A percentile compares a stretch with the other conserved stretches of the same genome.
These are phyloP conservation scores for Nymphalis c-album DNA, from an alignment of 2,888 invertebrate genomes.

Conservation along the genomic window DNA sequence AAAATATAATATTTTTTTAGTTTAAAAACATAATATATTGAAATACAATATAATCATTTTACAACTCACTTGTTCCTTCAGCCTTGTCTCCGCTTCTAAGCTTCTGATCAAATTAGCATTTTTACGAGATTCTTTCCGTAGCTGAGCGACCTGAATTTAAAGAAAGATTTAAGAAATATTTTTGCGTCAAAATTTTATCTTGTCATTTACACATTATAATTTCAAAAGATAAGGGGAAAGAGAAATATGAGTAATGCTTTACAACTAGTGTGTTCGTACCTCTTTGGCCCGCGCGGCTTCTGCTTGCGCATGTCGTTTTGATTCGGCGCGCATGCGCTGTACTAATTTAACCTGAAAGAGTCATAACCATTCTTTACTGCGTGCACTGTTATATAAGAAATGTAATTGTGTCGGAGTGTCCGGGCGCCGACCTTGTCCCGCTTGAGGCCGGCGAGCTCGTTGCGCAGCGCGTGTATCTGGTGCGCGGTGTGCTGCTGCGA, in stretches of 20 bases:
- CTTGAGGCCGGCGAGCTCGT: slow-evolving; percentile 92
- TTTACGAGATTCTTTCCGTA: slow-evolving; percentile 93
- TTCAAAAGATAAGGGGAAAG: too few species aligned
- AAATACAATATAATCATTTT: not conserved
- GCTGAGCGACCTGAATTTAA: slow-evolving; percentile 85
- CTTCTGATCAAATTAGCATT: slow-evolving; percentile 93
- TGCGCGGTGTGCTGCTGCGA: slow-evolving; percentile 94
- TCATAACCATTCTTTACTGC: not conserved
- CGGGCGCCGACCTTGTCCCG: slow-evolving; percentile 86
- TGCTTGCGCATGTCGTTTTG: slow-evolving; percentile 90
- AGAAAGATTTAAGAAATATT: too few species aligned
- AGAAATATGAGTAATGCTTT: too few species aligned
- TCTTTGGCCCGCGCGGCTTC: slow-evolving; percentile 90
- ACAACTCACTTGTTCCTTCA: slow-evolving; percentile 87
- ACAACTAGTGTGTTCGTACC: slow-evolving; percentile 45
- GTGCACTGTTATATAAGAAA: not conserved
- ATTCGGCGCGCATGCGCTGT: slow-evolving; percentile 96
- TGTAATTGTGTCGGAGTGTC: not conserved
- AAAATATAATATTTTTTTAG: not conserved
- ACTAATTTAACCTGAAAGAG: slow-evolving; percentile 87
- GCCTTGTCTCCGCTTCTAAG: slow-evolving; percentile 92
- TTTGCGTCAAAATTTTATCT: too few species aligned
- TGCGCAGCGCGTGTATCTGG: slow-evolving; percentile 89
- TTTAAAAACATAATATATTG: not conserved
- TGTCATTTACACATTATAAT: too few species aligned